Conservation (phyloP, 1,140 invertebrate genomes). For the Antheraea mylitta region DNA sequence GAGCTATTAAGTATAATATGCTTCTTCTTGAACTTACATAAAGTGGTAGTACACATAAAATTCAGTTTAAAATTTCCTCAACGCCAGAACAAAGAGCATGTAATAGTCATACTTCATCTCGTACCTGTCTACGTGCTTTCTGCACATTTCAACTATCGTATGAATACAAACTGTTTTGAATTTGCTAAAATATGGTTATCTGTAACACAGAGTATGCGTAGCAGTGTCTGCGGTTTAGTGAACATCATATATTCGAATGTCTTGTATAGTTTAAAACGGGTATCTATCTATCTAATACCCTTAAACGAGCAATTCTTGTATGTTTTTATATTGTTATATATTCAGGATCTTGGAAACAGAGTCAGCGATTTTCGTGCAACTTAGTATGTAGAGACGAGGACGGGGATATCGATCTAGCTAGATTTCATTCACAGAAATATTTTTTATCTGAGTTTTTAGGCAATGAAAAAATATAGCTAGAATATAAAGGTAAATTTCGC, state of each 20-base stretch:
- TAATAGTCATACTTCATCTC: slow-evolving; percentile 24
- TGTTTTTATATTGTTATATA: no score
- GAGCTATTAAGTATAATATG: no score
- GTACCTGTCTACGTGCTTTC: slow-evolving; percentile 18
- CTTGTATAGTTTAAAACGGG: neutral
- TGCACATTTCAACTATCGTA: slow-evolving; percentile 15
- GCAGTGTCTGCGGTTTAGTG: neutral
- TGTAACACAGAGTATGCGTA: neutral
- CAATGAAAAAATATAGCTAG: no score
- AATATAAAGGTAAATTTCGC: no score
- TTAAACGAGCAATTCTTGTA: no score
- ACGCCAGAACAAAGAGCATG: slow-evolving; percentile 17
- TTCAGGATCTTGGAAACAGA: no score
- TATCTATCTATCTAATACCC: no score
- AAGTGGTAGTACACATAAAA: neutral
- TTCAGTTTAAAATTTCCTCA: slow-evolving; percentile 21
- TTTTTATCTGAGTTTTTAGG: no score
- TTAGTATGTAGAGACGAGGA: no score
- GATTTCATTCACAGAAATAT: no score
- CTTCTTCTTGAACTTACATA: neutral
- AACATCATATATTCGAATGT: neutral
- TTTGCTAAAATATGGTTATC: slow-evolving; percentile 9
- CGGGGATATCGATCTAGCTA: no score
- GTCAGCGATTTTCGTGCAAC: no score
- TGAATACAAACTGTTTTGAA: slow-evolving; percentile 22